Percentiles rank a stretch among this genome's conserved stretches.
These are phyloP conservation scores for Mesoligia furuncula DNA, from an alignment of 2,888 invertebrate species.

Conservation along the genomic window DNA sequence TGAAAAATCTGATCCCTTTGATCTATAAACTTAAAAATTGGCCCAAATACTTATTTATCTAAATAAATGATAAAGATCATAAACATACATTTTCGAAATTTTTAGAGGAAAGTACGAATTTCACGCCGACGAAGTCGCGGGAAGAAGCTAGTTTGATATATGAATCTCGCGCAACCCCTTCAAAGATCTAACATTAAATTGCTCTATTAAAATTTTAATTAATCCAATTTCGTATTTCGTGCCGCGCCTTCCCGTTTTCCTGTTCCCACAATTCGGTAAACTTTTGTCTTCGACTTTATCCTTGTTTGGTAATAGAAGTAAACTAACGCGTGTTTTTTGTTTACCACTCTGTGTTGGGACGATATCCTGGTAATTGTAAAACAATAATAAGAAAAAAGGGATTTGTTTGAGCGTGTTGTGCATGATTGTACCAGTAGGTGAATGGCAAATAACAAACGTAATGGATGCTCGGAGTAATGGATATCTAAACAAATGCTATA, in stretches of 20 bases:
- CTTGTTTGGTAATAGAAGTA: constrained; percentile 36
- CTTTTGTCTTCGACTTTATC: constrained; percentile 34
- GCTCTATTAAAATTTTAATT: constrained; percentile 25
- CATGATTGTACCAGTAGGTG: background rate
- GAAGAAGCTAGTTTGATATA: background rate
- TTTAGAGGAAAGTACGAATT: too few species aligned
- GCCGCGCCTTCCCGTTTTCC: constrained; percentile 15
- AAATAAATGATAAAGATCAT: too few species aligned
- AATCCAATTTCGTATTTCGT: constrained; percentile 14
- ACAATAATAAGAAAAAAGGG: constrained; percentile 30
- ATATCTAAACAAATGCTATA: constrained; percentile 14
- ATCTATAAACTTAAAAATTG: too few species aligned
- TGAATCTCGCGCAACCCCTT: background rate
- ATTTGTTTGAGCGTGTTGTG: constrained; percentile 10
- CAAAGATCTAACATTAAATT: background rate
- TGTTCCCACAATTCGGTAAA: constrained; percentile 23
- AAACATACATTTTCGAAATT: too few species aligned
- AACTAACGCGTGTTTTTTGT: constrained; percentile 35
- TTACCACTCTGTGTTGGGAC: constrained; percentile 4
- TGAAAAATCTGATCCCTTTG: too few species aligned
- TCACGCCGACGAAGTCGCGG: too few species aligned
- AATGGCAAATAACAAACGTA: constrained; percentile 7
- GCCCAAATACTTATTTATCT: too few species aligned
- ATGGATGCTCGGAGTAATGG: constrained; percentile 17
- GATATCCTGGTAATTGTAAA: constrained; percentile 23